A percentile compares a stretch with the other conserved stretches of the same genome.
Evolutionary conservation across 2,113 vertebrate genomes (phyloP).

Genomic region (Lates calcarifer): DNA sequence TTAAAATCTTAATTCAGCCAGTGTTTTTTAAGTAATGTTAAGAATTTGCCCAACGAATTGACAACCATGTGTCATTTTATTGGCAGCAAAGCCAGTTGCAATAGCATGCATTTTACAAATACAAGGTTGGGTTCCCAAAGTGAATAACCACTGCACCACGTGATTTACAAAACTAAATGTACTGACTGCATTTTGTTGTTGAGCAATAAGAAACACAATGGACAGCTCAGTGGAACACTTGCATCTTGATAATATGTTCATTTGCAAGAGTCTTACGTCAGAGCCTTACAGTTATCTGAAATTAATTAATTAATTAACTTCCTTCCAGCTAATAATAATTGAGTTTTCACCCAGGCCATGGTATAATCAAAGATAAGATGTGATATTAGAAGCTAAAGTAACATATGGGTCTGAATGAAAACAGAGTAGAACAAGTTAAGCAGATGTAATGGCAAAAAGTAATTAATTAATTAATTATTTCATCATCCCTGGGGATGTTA

Average conservation of each 20-base stretch:
- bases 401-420: slow-evolving; percentile 39
- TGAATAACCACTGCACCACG: neutral
- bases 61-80: slow-evolving; percentile 16
- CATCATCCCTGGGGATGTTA: slow-evolving; percentile 32
- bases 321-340: slow-evolving; percentile 64
- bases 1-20: neutral
- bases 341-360: slow-evolving; percentile 49
- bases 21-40: too few relatives aligned
- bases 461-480: slow-evolving; percentile 14
- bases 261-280: slow-evolving; percentile 40
- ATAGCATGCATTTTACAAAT: slow-evolving; percentile 36
- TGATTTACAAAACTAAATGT: neutral
- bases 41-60: too few relatives aligned
- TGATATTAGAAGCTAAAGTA: slow-evolving; percentile 35
- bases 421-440: slow-evolving; percentile 29
- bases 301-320: slow-evolving; percentile 65
- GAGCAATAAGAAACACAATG: slow-evolving; percentile 16
- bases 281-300: slow-evolving; percentile 60
- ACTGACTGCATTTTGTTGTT: slow-evolving; percentile 19
- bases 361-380: slow-evolving; percentile 51
- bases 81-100: slow-evolving; percentile 18
- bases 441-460: slow-evolving; percentile 22
- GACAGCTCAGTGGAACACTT: slow-evolving; percentile 6
- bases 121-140: slow-evolving; percentile 10
- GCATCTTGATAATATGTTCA: slow-evolving; percentile 46